Evolutionary conservation across 2,113 vertebrate species (phyloP).

Genomic region (Sinocyclocheilus anophthalmus): DNA sequence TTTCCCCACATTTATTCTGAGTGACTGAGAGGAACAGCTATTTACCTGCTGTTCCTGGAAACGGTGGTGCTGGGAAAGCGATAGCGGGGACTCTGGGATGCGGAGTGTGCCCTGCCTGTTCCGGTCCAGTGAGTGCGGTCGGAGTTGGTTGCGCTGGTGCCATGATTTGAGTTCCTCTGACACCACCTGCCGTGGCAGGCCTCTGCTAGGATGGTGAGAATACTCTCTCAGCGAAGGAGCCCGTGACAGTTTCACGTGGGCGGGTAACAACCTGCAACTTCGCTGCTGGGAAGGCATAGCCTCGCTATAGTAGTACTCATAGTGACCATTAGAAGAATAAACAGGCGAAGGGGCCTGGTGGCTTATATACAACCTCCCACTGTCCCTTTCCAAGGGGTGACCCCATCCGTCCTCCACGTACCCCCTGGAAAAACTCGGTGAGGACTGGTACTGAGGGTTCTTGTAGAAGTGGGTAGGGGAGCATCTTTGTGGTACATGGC

Average conservation of each 20-base stretch:
- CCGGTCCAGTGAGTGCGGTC: slow-evolving; percentile 82
- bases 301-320: slow-evolving; percentile 68
- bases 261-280: slow-evolving; percentile 64
- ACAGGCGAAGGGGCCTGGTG: slow-evolving; percentile 59
- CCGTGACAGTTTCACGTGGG: slow-evolving; percentile 72
- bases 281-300: slow-evolving; percentile 59
- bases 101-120: slow-evolving; percentile 81
- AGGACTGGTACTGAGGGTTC: slow-evolving; percentile 59
- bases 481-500: slow-evolving; percentile 55
- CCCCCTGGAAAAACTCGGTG: slow-evolving; percentile 58
- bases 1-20: neutral
- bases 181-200: slow-evolving; percentile 75
- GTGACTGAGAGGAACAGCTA: neutral
- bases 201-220: slow-evolving; percentile 61
- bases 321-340: slow-evolving; percentile 50
- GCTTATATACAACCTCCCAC: slow-evolving; percentile 67
- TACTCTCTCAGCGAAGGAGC: slow-evolving; percentile 77
- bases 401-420: slow-evolving; percentile 63
- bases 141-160: slow-evolving; percentile 80
- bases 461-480: slow-evolving; percentile 62
- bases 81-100: slow-evolving; percentile 63
- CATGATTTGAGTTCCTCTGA: slow-evolving; percentile 83
- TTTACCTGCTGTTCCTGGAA: slow-evolving; percentile 73
- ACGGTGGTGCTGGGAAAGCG: slow-evolving; percentile 56
- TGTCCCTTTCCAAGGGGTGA: slow-evolving; percentile 63